Percentiles rank a stretch among this genome's conserved stretches.
These are phyloP conservation scores for Acipenser oxyrinchus DNA, from an alignment of 2,797 vertebrate genomes.

Conservation along the genomic window DNA sequence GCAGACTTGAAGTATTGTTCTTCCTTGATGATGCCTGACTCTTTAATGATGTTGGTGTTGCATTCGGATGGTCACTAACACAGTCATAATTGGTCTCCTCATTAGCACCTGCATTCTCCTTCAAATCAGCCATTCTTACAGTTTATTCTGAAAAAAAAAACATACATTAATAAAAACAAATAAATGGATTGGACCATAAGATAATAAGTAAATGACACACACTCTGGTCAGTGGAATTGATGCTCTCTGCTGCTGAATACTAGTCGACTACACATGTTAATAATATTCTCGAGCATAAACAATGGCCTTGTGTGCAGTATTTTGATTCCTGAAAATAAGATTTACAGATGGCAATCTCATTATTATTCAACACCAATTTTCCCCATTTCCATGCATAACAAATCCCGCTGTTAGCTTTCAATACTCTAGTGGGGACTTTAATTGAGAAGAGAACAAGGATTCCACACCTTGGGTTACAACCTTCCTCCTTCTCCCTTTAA, in stretches of 20 bases:
- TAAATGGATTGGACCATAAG: constrained; percentile 37
- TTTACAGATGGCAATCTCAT: constrained; percentile 45
- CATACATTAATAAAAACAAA: constrained; percentile 27
- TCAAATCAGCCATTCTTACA: constrained; percentile 72
- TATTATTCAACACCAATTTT: constrained; percentile 59
- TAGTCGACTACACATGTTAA: neutral
- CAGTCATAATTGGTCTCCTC: constrained; percentile 70
- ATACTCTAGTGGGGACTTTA: constrained; percentile 64
- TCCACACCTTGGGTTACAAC: constrained; percentile 59
- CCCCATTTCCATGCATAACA: constrained; percentile 62
- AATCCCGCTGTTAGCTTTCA: constrained; percentile 66
- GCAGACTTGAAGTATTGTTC: constrained; percentile 67
- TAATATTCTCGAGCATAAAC: neutral
- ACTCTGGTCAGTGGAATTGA: constrained; percentile 4
- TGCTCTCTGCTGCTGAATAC: constrained; percentile 25
- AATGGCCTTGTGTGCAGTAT: neutral
- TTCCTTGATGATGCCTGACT: constrained; percentile 67
- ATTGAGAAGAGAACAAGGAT: constrained; percentile 56
- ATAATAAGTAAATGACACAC: constrained; percentile 7
- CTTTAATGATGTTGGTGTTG: constrained; percentile 71
- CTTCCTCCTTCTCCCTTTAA: constrained; percentile 57
- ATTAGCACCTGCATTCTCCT: constrained; percentile 62
- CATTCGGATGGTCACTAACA: constrained; percentile 63
- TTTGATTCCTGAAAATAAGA: constrained; percentile 38
- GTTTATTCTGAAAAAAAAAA: constrained; percentile 62